Base-by-base conservation (phyloP, 1,140 invertebrate species). In the Rhynchophorus ferrugineus region DNA sequence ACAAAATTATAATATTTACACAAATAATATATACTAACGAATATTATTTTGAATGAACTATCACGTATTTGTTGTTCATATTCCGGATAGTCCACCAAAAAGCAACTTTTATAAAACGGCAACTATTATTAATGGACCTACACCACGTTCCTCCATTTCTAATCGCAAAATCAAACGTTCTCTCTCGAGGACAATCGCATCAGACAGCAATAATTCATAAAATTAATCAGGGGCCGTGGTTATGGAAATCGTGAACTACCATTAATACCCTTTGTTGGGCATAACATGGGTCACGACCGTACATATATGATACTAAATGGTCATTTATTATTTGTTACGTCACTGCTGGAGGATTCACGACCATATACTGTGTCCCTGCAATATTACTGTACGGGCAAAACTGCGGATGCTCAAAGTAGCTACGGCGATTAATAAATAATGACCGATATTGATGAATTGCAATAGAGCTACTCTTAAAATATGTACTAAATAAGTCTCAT, bases 191-290 rank as follows among this genome's bases (percentile, higher is more conserved):
- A 6, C 5, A 6, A 38, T 39, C 36, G 16, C 24, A 49, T 42
- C 37, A 39, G 47, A 49, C 47, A 49, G 20, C 38, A n/a, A 43
- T 49, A 49, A 42, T 49, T 49, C 39, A 49, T 43, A 43, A 49
- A 49, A 49, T 43, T 49, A 49, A 49, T 49, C 37, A 49, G 47
- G 18, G 47, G 16, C 47, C 39, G 37, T 18, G 22, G 17, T 16
- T 49, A 13, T 46, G 24, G 22, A 34, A 34, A 49, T 49, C 47
- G 37, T 42, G 47, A 42, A 41, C 35, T 29, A 41, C 47, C 39
- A 49, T 49, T 49, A 35, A 43, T 49, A 37, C 38, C 38, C 39
- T 49, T 42, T 49, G 37, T 41, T 49, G 47, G 24, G 17, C 39
- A 42, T 18, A 34, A 43, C 47, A 33, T 49, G 29, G 47, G 38